Evolutionary conservation across 2,797 vertebrate genomes (phyloP), one percentile per base, ranked within the genome.

Genomic region (Tarsius wallacei): DNA sequence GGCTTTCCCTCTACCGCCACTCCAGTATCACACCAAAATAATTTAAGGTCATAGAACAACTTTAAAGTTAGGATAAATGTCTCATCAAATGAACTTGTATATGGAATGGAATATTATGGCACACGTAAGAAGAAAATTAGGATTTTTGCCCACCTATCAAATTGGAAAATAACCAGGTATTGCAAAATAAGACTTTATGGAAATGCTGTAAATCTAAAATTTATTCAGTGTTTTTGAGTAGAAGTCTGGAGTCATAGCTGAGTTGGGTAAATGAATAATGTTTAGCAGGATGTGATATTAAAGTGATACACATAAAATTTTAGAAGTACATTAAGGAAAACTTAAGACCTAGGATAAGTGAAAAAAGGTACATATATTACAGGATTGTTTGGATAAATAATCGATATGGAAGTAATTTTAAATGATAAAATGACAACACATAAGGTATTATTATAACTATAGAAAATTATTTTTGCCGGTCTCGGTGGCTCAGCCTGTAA

Each of bases 391-490:
- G 82, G 63, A 68, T 66, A 86, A 66, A 77, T 76, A 88, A 57
- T 57, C 28, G 33, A 64, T 68, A 28, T 53, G 12, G 70, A 93
- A 80, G 5, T 55, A 87, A 88, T 81, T 91, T 84, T 87, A 73
- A 95, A 49, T 24, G 71, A 57, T 77, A 77, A 77, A 83, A 7
- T 90, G 14, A 77, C 15, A 88, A 86, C 70, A 71, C 55, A 70
- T 57, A 80, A 63, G 63, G 74, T 31, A 68, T 16, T 91, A 61
- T 71, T 63, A 83, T 70, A 80, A 95, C 26, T 53, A 51, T 17
- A 76, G 33, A 3, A 95, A 87, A 77, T 28, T 91, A 68, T 55
- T 91, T 59, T 96, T 92, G 19, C 7, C n/a, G n/a, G n/a, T n/a
- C n/a, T n/a, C 42, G 42, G 42, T 42, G 42, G 42, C 42, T 42